Percentiles rank a stretch among this genome's conserved stretches.
Conservation (phyloP, 2,797 vertebrate species). For the Myiothlypis coronata region DNA sequence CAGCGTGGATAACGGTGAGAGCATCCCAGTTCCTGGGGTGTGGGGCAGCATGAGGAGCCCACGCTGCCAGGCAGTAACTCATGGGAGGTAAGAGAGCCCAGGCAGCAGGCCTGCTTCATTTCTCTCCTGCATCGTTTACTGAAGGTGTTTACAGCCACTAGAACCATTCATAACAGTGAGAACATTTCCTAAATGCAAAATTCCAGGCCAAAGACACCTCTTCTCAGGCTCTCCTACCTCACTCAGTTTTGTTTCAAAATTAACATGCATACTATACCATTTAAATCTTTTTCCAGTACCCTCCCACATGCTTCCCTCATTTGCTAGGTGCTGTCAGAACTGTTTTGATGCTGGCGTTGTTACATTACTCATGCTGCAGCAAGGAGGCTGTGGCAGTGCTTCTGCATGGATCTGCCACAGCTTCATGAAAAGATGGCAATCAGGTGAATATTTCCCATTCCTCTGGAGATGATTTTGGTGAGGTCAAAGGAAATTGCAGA, state of each 20-base stretch:
- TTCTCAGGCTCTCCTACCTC: background rate
- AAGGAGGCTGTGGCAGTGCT: background rate
- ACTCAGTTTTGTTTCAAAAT: background rate
- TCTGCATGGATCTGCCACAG: background rate
- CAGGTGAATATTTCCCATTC: background rate
- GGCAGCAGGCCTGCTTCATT: background rate
- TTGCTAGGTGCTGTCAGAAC: background rate
- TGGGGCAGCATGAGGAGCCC: background rate
- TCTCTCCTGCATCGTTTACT: rapidly evolving
- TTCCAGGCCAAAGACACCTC: background rate
- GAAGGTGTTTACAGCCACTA: background rate
- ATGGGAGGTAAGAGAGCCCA: background rate
- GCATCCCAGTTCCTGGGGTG: background rate
- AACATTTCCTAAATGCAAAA: background rate
- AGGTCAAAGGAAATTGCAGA: background rate
- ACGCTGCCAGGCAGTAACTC: background rate
- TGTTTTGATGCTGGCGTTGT: background rate
- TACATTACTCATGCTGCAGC: constrained; percentile 14
- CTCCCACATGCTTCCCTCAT: background rate
- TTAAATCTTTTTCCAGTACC: background rate
- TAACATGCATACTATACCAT: background rate
- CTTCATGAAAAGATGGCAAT: background rate
- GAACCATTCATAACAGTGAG: background rate
- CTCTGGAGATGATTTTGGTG: background rate
- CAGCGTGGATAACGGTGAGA: background rate